Base-by-base conservation (phyloP, 2,797 vertebrate species). In the Garrulus glandarius region DNA sequence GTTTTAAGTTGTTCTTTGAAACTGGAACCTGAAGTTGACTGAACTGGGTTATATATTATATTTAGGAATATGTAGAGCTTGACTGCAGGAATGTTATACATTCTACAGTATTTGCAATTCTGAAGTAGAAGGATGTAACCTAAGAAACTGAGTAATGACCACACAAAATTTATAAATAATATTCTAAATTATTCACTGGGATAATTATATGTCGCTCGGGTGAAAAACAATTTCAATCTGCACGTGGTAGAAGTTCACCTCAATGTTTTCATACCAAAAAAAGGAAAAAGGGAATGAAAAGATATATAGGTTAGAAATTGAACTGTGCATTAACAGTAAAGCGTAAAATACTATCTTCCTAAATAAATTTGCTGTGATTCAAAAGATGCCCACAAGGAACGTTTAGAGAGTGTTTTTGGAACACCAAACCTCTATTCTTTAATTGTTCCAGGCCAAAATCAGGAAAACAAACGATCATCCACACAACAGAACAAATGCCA, bases 1-100 rank as follows among this genome's bases (percentile, higher is more conserved):
- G 59, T 64, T 84, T 84, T 92, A 88, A 79, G 69, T 57, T 87
- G 47, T 83, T 88, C 69, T 88, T 95, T 92, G 61, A 84, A 93
- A 95, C 79, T 5, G 46, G 65, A 94, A 88, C 49, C 69, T 71
- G 65, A 81, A 81, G 49, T 71, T 95, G 91, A 81, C 72, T 90
- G 88, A 94, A 70, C 74, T 92, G 83, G 72, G 53, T 86, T 92
- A 77, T 68, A 78, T 46, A 81, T 83, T 74, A 46, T n/a, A 49
- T 75, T 83, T 70, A 49, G 71, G 83, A 77, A 84, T 34, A 71
- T 7, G 46, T 80, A 64, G 61, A 81, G 17, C 70, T 89, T 84
- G 78, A 72, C 67, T 79, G 61, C 44, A 94, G 83, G 71, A 80
- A 88, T 63, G 24, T 63, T 92, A 52, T 15, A 83, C 19, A 78